phyloP scores from a whole-genome alignment of 2,113 vertebrate genomes.

The Tyrannus savana region DNA sequence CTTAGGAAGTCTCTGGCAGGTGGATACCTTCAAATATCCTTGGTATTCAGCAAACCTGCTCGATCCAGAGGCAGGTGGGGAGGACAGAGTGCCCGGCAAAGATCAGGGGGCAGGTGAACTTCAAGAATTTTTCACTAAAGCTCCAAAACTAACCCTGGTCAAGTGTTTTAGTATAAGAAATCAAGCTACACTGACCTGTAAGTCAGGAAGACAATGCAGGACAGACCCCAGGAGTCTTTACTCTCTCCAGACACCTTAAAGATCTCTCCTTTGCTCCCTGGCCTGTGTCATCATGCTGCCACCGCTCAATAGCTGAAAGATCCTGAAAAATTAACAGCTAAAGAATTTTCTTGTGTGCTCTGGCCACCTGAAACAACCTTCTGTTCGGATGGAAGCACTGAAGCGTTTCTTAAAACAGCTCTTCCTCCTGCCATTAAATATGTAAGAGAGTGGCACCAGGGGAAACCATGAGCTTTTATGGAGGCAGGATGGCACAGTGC shows the following conservation, averaged over 20 bases:
- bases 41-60: background rate
- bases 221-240: background rate
- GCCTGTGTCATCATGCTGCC: background rate
- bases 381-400: background rate
- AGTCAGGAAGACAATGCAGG: background rate
- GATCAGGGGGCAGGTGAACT: background rate
- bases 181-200: background rate
- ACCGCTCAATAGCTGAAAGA: background rate
- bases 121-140: background rate
- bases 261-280: background rate
- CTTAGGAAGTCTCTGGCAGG: background rate
- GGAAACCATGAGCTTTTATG: background rate
- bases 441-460: background rate
- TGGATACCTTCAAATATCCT: background rate
- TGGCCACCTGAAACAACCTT: constrained; percentile 6
- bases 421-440: constrained; percentile 33
- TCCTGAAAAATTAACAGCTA: background rate
- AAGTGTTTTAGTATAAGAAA: background rate
- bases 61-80: background rate
- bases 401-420: constrained; percentile 3
- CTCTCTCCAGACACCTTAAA: background rate
- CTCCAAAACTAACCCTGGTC: background rate
- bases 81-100: background rate
- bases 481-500: background rate
- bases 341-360: background rate